Evolutionary conservation across 2,888 invertebrate species (phyloP).

Genomic region (Cheilosia scutellata): DNA sequence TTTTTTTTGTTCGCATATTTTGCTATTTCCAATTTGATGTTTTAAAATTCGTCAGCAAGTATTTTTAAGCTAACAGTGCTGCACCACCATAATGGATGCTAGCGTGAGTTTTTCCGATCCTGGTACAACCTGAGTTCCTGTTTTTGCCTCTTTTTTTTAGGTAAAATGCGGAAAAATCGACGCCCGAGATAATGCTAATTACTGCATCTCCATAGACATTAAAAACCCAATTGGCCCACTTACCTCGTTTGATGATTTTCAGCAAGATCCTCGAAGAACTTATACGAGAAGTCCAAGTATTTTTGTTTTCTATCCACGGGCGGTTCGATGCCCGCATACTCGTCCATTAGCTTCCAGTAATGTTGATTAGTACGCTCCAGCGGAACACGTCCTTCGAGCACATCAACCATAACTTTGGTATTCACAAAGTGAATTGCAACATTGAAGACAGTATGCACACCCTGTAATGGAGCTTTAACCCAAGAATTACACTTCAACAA

Average conservation of each 20-base stretch:
- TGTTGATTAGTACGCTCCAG: slow-evolving; percentile 87
- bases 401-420: slow-evolving; percentile 89
- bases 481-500: neutral
- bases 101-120: too few relatives aligned
- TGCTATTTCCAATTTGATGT: too few relatives aligned
- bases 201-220: too few relatives aligned
- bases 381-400: slow-evolving; percentile 86
- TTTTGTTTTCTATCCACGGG: slow-evolving; percentile 86
- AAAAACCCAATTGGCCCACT: slow-evolving; percentile 54
- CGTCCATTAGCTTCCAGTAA: slow-evolving; percentile 86
- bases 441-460: slow-evolving; percentile 89
- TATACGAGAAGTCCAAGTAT: slow-evolving; percentile 89
- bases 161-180: too few relatives aligned
- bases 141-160: too few relatives aligned
- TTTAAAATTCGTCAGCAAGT: too few relatives aligned
- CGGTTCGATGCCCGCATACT: slow-evolving; percentile 87
- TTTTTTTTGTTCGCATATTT: too few relatives aligned
- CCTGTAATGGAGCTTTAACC: slow-evolving; percentile 82
- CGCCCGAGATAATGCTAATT: too few relatives aligned
- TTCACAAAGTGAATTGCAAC: slow-evolving; percentile 89
- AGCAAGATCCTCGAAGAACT: slow-evolving; percentile 86
- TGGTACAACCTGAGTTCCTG: too few relatives aligned
- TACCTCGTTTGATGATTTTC: slow-evolving; percentile 79
- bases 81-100: too few relatives aligned
- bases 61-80: too few relatives aligned